Base-by-base conservation (phyloP, 2,888 invertebrate genomes). In the Drosophila seclusa region DNA sequence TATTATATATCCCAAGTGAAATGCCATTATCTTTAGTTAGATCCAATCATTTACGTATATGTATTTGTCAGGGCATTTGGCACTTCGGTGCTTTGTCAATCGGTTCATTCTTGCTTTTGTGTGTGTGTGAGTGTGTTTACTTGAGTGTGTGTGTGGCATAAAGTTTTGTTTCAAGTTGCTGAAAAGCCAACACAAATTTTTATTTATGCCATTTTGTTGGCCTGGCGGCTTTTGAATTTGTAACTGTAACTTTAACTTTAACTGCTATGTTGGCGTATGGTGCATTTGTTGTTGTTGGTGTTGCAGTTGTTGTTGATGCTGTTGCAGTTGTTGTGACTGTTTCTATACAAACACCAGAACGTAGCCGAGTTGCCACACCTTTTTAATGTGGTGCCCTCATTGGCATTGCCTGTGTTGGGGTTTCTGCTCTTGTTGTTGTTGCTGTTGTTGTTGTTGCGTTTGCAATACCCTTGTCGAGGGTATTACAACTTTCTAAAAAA, bases 351-450 rank as follows among this genome's bases (percentile, higher is more conserved):
- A 42, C 42, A 52, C 54, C 68, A 74, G 83, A 88, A 80, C 80
- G 73, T 73, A 73, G 83, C 73, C 76, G 66, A 63, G 67, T 80
- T 83, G 82, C 78, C 79, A 83, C 82, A 83, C 87, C 84, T 83
- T 83, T 72, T 62, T 62, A 68, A 72, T 77, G 81, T 57, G 81
- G 36, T 78, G 78, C 78, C 81, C 78, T 80, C 78, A 57, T 78
- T 78, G 81, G 78, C 64, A 66, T 70, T 62, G 84, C 59, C 69
- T 61, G 62, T 63, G 60, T 48, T 68, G 62, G 62, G 67, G 54
- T 59, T 82, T 74, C 58, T n/a, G 42, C 65, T 52, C 38, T n/a
- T 29, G 73, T 62, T 61, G 57, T 54, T 52, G 24, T 24, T 31
- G n/a, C n/a, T 29, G 32, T 18, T 38, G 4, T 54, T 64, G 34